Evolutionary conservation across 2,888 invertebrate genomes (phyloP), one percentile per base, ranked within the genome.

Genomic region (Andrena hattorfiana): DNA sequence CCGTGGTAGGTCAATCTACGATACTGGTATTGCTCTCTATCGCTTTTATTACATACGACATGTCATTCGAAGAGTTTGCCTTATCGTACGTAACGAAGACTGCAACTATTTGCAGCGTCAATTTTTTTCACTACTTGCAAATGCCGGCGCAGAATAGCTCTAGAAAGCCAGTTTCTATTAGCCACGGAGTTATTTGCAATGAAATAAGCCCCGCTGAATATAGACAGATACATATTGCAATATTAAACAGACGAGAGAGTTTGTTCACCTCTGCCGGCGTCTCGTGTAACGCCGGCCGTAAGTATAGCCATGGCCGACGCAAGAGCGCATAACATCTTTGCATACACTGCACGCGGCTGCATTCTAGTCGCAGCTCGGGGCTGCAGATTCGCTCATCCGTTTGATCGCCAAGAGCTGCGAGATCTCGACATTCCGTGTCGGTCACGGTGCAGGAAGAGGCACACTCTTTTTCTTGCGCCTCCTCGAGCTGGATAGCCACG

Each of bases 351-450:
- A 42, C 73, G 32, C 64, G 59, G 67, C 42, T 77, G 72, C 80
- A 59, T 70, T 84, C 68, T 84, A 60, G 78, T 63, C 76, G 77
- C 75, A 72, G 67, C 85, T 77, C 42, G 42, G 10, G 81, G 84
- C 84, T 68, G 81, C 67, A 69, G 84, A 77, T 75, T 72, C 74
- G 77, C 81, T 81, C 84, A 70, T 84, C 76, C 70, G 70, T 82
- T 82, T 82, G 84, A 79, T 77, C 80, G 77, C 60, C 76, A 73
- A 71, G 51, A 23, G 56, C 70, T 56, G 48, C 71, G 51, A 76
- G 81, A 78, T 76, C 82, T 76, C 62, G 66, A 54, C 85, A 85
- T 85, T 82, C 85, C 82, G 54, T 69, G 69, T 85, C 77, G 83
- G 83, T 80, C 85, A 84, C 71, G 71, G 70, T 70, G 72, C n/a